phyloP scores from a whole-genome alignment of 2,113 vertebrate species.

The Mesocricetus auratus region DNA sequence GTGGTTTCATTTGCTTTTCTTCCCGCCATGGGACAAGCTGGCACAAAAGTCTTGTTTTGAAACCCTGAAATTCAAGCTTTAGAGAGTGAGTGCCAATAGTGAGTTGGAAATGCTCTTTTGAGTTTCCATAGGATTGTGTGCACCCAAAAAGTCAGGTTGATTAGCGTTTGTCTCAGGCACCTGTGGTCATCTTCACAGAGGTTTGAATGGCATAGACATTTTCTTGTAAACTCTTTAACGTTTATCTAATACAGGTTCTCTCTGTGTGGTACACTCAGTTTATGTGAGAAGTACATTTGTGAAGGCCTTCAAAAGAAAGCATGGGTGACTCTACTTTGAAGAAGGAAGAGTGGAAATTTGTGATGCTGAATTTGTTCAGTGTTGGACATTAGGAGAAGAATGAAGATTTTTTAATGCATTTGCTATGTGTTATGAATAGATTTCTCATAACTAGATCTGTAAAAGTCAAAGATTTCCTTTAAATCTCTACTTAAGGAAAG shows the following conservation, averaged over 20 bases:
- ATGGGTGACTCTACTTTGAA: not conserved
- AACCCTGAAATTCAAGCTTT: slow-evolving; percentile 78
- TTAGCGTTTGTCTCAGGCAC: slow-evolving; percentile 49
- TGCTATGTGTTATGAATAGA: not conserved
- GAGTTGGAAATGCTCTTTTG: slow-evolving; percentile 73
- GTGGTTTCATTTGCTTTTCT: slow-evolving; percentile 82
- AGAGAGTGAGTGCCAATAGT: slow-evolving; percentile 67
- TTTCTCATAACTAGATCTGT: slow-evolving; percentile 38
- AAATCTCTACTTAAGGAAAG: not conserved
- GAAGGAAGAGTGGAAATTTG: not conserved
- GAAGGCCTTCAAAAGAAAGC: not conserved
- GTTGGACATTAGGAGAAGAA: not conserved
- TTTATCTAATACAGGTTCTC: not conserved
- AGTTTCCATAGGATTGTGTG: slow-evolving; percentile 75
- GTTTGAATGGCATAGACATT: not conserved
- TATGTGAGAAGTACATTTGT: not conserved
- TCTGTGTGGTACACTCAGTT: not conserved
- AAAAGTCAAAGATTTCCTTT: slow-evolving; percentile 49
- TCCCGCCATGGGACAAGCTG: slow-evolving; percentile 78
- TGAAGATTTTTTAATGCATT: not conserved
- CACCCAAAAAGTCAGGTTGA: slow-evolving; percentile 60
- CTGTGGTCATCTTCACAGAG: not conserved
- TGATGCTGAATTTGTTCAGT: not conserved
- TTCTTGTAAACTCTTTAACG: slow-evolving; percentile 18
- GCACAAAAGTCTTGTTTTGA: slow-evolving; percentile 76